Base-by-base conservation (phyloP, 1,140 invertebrate genomes). In the Drosophila paulistorum region DNA sequence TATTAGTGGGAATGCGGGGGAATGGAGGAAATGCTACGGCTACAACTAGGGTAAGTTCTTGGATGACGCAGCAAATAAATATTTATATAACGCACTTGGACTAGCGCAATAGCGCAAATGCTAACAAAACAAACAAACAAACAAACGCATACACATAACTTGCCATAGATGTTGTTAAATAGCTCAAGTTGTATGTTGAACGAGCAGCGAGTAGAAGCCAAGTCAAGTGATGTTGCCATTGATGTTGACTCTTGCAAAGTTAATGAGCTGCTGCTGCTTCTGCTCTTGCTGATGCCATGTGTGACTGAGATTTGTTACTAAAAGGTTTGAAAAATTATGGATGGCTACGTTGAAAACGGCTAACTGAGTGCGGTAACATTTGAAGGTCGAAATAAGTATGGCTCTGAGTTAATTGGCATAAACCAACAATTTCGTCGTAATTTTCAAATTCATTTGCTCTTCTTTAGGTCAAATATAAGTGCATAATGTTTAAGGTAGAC, bases 101-200 rank as follows among this genome's bases (percentile, higher is more conserved):
- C 77, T 64, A 68, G 65, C 48, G 65, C 63, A 66, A 65, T 68
- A 75, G 48, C 33, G 48, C 33, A 51, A 51, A 51, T 51, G 20
- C 17, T 23, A 20, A 51, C 37, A 37, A 39, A 45, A 59, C 67
- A 68, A 66, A 33, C 65, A 72, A 58, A 61, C 42, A 73, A 35
- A 60, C 33, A 64, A 58, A 65, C 58, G 23, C 65, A 76, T 70
- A 45, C 61, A 70, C 66, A 63, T 23, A 73, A 55, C 65, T 51
- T 71, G 75, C 67, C 68, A 86, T 81, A 71, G 57, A 74, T 85
- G 83, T 77, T 67, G 83, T 83, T 86, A 86, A 86, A 87, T 83
- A 79, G 79, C 83, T 87, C 69, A 79, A 86, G 82, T 82, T 69
- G 77, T 77, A 41, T 70, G 57, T 72, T 81, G 78, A 41, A 41